phyloP scores from a whole-genome alignment of 1,140 invertebrate species.

The Hyphantria cunea region DNA sequence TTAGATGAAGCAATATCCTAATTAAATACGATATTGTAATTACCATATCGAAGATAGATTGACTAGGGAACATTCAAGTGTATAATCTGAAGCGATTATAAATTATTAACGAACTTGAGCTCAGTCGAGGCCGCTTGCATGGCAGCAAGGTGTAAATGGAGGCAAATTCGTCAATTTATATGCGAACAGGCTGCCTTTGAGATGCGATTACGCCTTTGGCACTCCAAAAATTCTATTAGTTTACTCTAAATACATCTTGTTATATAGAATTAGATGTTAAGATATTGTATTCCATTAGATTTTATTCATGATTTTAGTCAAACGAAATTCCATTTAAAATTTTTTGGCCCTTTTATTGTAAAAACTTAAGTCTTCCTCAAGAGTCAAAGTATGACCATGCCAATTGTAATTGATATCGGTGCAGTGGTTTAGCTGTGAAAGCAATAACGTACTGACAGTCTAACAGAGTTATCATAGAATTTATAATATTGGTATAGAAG shows the following conservation, averaged over 20 bases:
- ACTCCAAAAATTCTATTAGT: slow-evolving; percentile 68
- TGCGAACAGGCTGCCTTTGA: slow-evolving; percentile 75
- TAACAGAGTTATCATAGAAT: too few species aligned
- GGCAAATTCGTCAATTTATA: slow-evolving; percentile 80
- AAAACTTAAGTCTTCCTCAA: too few species aligned
- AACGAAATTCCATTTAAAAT: not conserved
- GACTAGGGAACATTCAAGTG: slow-evolving; percentile 51
- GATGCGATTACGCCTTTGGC: slow-evolving; percentile 55
- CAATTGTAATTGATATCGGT: too few species aligned
- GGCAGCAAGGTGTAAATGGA: slow-evolving; percentile 74
- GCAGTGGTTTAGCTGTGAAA: too few species aligned
- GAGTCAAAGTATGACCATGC: too few species aligned
- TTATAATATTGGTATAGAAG: too few species aligned
- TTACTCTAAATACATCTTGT: slow-evolving; percentile 34
- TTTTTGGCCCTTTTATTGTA: too few species aligned
- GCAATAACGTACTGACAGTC: too few species aligned
- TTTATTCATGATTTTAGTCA: slow-evolving; percentile 3
- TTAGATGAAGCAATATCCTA: too few species aligned
- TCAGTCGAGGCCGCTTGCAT: slow-evolving; percentile 52
- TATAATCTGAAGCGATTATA: slow-evolving; percentile 69
- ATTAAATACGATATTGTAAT: too few species aligned
- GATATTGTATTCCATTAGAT: not conserved
- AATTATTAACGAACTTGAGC: slow-evolving; percentile 67
- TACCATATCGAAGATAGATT: slow-evolving; percentile 6
- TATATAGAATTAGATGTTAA: not conserved